phyloP scores from a whole-genome alignment of 2,113 vertebrate species.

The Prinia subflava region DNA sequence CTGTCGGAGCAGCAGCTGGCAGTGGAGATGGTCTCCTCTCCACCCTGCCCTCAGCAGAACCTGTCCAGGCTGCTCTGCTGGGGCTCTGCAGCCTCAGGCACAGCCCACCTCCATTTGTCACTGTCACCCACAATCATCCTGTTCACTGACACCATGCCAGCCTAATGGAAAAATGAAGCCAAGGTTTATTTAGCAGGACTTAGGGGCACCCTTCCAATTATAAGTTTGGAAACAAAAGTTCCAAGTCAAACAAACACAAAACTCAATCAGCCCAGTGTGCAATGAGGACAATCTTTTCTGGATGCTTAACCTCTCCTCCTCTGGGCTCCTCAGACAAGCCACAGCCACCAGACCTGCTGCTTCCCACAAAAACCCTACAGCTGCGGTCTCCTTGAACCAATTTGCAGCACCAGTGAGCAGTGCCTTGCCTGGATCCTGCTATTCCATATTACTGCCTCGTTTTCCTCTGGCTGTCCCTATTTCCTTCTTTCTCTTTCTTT shows the following conservation, averaged over 20 bases:
- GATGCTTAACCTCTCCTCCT: not conserved
- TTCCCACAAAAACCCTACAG: not conserved
- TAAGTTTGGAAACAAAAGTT: not conserved
- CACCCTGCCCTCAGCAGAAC: not conserved
- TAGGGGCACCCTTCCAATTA: not conserved
- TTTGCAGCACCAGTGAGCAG: not conserved
- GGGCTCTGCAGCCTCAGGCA: not conserved
- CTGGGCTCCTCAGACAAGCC: not conserved
- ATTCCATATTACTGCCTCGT: not conserved
- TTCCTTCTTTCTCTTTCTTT: not conserved
- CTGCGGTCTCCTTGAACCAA: not conserved
- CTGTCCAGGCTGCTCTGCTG: not conserved
- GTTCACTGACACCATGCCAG: not conserved
- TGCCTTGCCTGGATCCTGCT: not conserved
- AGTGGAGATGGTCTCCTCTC: not conserved
- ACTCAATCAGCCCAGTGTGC: not conserved
- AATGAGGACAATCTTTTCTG: not conserved
- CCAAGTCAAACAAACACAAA: not conserved
- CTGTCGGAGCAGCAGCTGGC: not conserved
- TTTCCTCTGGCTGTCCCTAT: not conserved
- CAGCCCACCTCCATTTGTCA: not conserved
- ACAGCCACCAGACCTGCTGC: not conserved
- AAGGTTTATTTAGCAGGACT: slow-evolving; percentile 1
- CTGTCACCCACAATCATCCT: not conserved
- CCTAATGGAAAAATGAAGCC: not conserved